Evolutionary conservation across 2,888 invertebrate species (phyloP), one percentile per base, ranked within the genome.

Genomic region (Xestia ashworthii): DNA sequence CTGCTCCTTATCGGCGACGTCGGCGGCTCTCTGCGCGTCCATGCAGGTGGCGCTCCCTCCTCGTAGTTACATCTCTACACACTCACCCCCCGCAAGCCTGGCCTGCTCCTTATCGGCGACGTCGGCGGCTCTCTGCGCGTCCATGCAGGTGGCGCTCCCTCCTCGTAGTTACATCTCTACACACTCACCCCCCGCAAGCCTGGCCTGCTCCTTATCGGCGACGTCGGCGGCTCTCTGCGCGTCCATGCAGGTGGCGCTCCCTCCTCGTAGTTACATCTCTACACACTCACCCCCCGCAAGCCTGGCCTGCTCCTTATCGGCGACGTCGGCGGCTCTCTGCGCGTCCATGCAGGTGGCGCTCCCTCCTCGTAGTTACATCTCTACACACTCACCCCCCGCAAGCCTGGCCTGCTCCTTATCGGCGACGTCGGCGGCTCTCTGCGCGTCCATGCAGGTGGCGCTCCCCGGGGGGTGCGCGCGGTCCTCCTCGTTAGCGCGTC

Each of bases 381-480:
- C 32, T 32, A 60, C 6, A 16, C 11, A 55, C 74, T 82, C 46
- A 97, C 97, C 92, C 91, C 97, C 92, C 91, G 94, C 92, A 50
- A 93, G 86, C 81, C 91, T 89, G 73, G 82, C 77, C n/a, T 92
- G 87, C 0, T 92, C 93, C 85, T 92, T 92, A 86, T 97, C 93
- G 19, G 89, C 88, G 78, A 86, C 89, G 0, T 94, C 93, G 0
- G 94, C 81, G 5, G 94, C 95, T 5, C 96, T 81, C 78, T 94
- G 93, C 0, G 95, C 95, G 88, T 96, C 96, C 0, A 91, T 64
- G 58, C 96, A 96, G 0, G 96, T 95, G 55, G 92, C 89, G 64
- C 92, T 91, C 8, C 96, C 96, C 0, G 96, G 96, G 0, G 96
- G 96, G 60, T 96, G 96, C 69, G 91, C 91, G 9, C 96, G 90